Evolutionary conservation across 23 tunicate species (phyloP), one percentile per base, ranked within the genome.

Genomic region (Halocynthia roretzi): DNA sequence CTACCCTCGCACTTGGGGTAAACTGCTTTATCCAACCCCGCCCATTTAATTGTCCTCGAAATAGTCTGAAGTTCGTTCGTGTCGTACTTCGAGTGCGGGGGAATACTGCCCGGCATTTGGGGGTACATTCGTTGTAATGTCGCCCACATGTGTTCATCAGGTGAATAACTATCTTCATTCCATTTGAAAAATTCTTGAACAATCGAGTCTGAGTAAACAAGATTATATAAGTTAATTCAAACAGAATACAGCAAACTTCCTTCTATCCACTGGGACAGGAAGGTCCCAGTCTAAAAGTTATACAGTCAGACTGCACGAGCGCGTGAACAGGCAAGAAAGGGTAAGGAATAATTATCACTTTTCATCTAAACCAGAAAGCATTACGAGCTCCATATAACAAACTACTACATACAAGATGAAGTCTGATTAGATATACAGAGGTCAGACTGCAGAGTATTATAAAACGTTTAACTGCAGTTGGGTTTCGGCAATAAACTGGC

Each of bases 91-190:
- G 54, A 71, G 77, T 96, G 99, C 48, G 96, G 99, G 19, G 95
- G 99, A 23, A 71, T 68, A 72, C 95, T 89, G 5, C 99, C 99
- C 5, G 99, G 99, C 10, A 91, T 50, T 11, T 71, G 76, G 54
- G 92, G 92, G 56, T 80, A 82, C 77, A 70, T 75, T 19, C 99
- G 81, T 54, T 85, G 89, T 68, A 96, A 53, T 12, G 99, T 71
- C 19, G 93, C 99, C 99, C 99, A 96, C 76, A 96, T 69, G 61
- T 84, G 91, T 60, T 96, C 99, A 58, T 96, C 99, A 0, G 99
- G 99, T 17, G 99, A 96, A 69, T 89, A 96, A 8, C 93, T 81
- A 74, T 96, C 99, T 70, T 86, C 72, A 62, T 83, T 81, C 99
- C 99, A 96, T 51, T 85, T 72, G 52, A 96, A 64, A 56, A 96